A percentile compares a stretch with the other conserved stretches of the same genome.
Conservation (phyloP, 2,888 invertebrate species). For the Entomobrya proxima region DNA sequence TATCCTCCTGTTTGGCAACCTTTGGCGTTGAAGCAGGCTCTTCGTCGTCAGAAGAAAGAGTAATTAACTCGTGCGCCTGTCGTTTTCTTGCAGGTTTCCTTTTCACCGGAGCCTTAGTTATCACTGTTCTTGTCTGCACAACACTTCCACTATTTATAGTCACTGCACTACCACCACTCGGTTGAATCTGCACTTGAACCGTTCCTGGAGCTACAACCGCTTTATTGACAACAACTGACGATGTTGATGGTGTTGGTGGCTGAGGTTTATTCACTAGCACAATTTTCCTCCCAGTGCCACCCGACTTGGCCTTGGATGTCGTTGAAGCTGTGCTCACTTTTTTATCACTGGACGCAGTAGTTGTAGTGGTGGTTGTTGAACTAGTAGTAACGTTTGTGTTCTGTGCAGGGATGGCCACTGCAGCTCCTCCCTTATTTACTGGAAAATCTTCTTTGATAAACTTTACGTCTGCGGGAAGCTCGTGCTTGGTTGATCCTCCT, state of each 20-base stretch:
- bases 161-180: conserved; percentile 47
- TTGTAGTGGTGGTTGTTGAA: background rate
- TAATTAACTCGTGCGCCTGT: conserved; percentile 59
- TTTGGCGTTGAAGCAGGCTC: conserved; percentile 44
- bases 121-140: background rate
- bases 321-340: background rate
- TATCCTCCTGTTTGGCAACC: conserved; percentile 5
- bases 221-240: background rate
- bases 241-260: background rate
- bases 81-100: conserved; percentile 27
- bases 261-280: conserved; percentile 51
- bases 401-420: background rate
- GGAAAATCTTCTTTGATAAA: conserved; percentile 48
- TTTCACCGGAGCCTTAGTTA: background rate
- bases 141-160: conserved; percentile 26
- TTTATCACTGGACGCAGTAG: background rate
- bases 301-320: background rate
- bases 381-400: background rate
- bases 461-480: conserved; percentile 49
- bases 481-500: background rate
- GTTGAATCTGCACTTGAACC: conserved; percentile 43
- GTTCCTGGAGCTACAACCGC: conserved; percentile 18
- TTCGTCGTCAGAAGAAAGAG: conserved; percentile 70
- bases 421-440: conserved; percentile 8
- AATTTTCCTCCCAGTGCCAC: conserved; percentile 19